phyloP scores from a whole-genome alignment of 2,797 vertebrate genomes.

The Gadopsis marmoratus region DNA sequence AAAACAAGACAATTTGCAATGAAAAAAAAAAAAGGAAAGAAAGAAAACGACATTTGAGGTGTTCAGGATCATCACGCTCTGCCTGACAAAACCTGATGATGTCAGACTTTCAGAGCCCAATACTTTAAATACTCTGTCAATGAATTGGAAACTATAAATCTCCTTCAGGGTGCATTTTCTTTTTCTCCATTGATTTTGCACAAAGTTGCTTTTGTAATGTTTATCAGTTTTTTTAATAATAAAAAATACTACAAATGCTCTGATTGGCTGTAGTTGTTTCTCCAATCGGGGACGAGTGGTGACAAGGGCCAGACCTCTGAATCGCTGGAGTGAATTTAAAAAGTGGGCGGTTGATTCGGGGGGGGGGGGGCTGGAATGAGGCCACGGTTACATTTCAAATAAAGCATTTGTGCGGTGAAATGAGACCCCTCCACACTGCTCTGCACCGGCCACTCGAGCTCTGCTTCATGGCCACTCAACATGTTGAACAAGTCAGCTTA shows the following conservation, averaged over 20 bases:
- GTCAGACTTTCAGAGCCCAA: not conserved
- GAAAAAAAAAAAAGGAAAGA: not conserved
- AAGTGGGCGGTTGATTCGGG: slow-evolving; percentile 26
- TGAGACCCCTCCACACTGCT: slow-evolving; percentile 5
- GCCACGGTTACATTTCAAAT: slow-evolving; percentile 45
- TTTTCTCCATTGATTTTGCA: too few relatives aligned
- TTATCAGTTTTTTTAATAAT: too few relatives aligned
- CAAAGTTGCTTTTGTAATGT: too few relatives aligned
- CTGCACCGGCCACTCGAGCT: not conserved
- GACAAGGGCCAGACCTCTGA: slow-evolving; percentile 30
- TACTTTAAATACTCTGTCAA: too few relatives aligned
- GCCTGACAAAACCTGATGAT: slow-evolving; percentile 10
- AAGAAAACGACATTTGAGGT: not conserved
- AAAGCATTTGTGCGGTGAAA: slow-evolving; percentile 37
- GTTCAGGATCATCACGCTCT: not conserved
- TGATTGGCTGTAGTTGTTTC: slow-evolving; percentile 30
- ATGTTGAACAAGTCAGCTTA: slow-evolving; percentile 28
- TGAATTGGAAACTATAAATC: too few relatives aligned
- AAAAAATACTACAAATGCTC: slow-evolving; percentile 8
- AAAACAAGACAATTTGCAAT: not conserved
- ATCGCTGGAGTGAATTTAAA: slow-evolving; percentile 16
- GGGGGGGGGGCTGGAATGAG: slow-evolving; percentile 35
- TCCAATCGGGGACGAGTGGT: slow-evolving; percentile 9
- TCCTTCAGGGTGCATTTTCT: too few relatives aligned
- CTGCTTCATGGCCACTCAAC: slow-evolving; percentile 22